Evolutionary conservation across 2,113 vertebrate genomes (phyloP).

Genomic region (Seriola aureovittata): DNA sequence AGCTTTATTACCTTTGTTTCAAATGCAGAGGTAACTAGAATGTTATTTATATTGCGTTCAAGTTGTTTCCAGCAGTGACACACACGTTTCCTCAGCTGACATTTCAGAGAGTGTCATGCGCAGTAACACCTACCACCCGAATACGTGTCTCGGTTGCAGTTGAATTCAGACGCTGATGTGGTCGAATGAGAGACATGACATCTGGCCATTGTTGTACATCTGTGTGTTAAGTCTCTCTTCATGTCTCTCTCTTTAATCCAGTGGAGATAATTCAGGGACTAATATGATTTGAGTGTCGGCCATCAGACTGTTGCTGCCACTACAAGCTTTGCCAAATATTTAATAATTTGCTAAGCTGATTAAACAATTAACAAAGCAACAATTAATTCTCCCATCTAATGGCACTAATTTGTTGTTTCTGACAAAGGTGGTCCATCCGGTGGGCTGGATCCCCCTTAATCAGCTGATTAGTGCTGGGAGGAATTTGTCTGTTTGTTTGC

Average conservation of each 20-base stretch:
- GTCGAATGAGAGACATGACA: constrained; percentile 48
- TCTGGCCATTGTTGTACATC: constrained; percentile 72
- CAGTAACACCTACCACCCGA: constrained; percentile 5
- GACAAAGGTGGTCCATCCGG: constrained; percentile 78
- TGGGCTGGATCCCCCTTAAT: constrained; percentile 73
- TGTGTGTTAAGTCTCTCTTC: constrained; percentile 70
- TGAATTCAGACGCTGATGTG: constrained; percentile 28
- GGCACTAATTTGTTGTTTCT: constrained; percentile 81
- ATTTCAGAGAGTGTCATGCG: constrained; percentile 6
- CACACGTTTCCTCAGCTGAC: background rate
- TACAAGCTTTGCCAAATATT: constrained; percentile 79
- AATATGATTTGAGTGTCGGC: constrained; percentile 81
- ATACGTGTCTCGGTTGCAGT: constrained; percentile 1
- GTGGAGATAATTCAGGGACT: constrained; percentile 77
- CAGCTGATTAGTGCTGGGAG: constrained; percentile 75
- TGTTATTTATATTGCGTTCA: background rate
- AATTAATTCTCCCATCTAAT: constrained; percentile 81
- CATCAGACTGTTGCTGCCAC: constrained; percentile 75
- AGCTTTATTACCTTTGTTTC: constrained; percentile 1
- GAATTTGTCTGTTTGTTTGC: constrained; percentile 65
- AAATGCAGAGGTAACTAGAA: background rate
- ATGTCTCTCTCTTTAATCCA: constrained; percentile 75
- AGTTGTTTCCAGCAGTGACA: background rate
- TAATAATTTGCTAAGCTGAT: constrained; percentile 83
- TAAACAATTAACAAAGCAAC: constrained; percentile 83